Percentiles rank a stretch among this genome's conserved stretches.
These are phyloP conservation scores for Aradus depressus DNA, from an alignment of 2,888 invertebrate species.

Conservation along the genomic window DNA sequence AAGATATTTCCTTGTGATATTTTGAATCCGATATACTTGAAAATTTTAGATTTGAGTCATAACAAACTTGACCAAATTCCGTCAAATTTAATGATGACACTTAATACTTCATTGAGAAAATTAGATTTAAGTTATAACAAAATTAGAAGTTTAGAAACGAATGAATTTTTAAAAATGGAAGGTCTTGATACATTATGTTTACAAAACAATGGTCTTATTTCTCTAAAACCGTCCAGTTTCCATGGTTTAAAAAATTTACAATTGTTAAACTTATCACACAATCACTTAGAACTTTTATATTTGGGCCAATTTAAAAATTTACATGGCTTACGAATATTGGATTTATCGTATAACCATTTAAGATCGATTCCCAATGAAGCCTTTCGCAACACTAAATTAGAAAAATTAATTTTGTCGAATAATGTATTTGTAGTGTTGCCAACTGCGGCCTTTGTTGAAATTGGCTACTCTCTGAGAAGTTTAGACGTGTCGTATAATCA, in stretches of 20 bases:
- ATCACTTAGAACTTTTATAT: slow-evolving; percentile 61
- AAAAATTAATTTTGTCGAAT: slow-evolving; percentile 64
- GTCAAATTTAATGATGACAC: slow-evolving; percentile 49
- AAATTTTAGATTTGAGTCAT: slow-evolving; percentile 57
- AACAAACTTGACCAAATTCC: slow-evolving; percentile 54
- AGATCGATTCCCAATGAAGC: slow-evolving; percentile 64
- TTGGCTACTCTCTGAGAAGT: slow-evolving; percentile 64
- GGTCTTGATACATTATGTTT: slow-evolving; percentile 62
- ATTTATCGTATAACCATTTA: slow-evolving; percentile 59
- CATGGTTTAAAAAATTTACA: slow-evolving; percentile 61
- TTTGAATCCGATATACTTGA: slow-evolving; percentile 44
- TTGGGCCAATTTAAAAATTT: slow-evolving; percentile 69
- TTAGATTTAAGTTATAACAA: slow-evolving; percentile 63
- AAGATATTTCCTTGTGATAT: slow-evolving; percentile 38
- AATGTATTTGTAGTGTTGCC: slow-evolving; percentile 70
- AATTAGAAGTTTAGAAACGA: slow-evolving; percentile 55
- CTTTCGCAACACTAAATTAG: slow-evolving; percentile 65
- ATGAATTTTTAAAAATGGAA: slow-evolving; percentile 59
- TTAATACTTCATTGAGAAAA: slow-evolving; percentile 52
- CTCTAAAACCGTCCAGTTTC: slow-evolving; percentile 63
- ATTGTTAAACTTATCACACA: slow-evolving; percentile 65
- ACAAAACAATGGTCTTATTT: slow-evolving; percentile 59
- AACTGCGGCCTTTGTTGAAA: slow-evolving; percentile 60
- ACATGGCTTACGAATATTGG: slow-evolving; percentile 58
- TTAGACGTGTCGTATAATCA: slow-evolving; percentile 68